phyloP scores from a whole-genome alignment of 23 tunicate genomes.

The Botrylloides violaceus region DNA sequence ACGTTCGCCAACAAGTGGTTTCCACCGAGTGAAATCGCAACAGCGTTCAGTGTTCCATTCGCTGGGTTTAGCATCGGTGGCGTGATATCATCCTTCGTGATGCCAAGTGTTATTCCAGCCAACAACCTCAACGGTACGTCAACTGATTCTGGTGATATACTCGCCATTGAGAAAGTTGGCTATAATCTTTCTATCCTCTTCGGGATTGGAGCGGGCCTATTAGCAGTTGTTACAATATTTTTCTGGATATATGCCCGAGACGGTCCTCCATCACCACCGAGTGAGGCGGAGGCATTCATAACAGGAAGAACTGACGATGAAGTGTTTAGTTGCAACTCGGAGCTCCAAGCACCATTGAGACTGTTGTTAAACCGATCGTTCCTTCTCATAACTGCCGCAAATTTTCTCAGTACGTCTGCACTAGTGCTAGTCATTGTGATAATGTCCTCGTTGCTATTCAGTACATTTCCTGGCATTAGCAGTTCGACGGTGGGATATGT shows the following conservation, averaged over 20 bases:
- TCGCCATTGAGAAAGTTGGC: neutral
- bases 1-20: conserved; percentile 7
- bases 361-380: neutral
- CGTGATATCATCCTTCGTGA: neutral
- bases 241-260: conserved; percentile 1
- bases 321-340: neutral
- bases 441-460: neutral
- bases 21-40: conserved; percentile 8
- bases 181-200: neutral
- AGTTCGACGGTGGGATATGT: neutral
- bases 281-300: conserved; percentile 1
- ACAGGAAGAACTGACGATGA: neutral
- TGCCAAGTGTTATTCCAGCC: neutral
- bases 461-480: neutral
- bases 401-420: neutral
- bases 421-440: neutral
- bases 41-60: conserved; percentile 3
- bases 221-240: neutral
- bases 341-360: neutral
- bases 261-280: conserved; percentile 13
- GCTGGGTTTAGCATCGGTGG: neutral
- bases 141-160: neutral
- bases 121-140: neutral
- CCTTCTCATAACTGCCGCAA: conserved; percentile 5
- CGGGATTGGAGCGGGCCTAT: neutral